Conservation (phyloP, 1,140 invertebrate genomes). For the Pantala flavescens region DNA sequence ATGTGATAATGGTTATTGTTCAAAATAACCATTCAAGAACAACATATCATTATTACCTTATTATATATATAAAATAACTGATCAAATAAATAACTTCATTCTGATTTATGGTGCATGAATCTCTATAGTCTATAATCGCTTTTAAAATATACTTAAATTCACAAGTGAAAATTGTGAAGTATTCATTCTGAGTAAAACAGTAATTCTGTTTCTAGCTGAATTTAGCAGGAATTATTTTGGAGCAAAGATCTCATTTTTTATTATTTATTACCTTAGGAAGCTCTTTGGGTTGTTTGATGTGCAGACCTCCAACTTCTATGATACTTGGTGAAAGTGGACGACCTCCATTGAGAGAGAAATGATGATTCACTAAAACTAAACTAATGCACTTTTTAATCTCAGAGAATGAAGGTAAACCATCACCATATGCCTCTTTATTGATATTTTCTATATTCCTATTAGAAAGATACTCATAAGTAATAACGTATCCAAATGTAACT, state of each 20-base stretch:
- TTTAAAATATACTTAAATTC: too few species aligned
- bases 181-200: too few species aligned
- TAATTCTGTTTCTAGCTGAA: too few species aligned
- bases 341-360: conserved; percentile 39
- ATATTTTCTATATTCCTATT: not conserved
- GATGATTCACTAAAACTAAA: conserved; percentile 43
- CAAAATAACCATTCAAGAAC: too few species aligned
- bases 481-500: not conserved
- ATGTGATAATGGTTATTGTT: too few species aligned
- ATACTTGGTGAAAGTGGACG: conserved; percentile 43
- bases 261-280: conserved; percentile 26
- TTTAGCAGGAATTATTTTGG: too few species aligned
- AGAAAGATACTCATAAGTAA: not conserved
- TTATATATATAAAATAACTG: too few species aligned
- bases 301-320: conserved; percentile 50
- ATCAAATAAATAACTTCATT: too few species aligned
- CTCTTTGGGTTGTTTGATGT: conserved; percentile 32
- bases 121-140: too few species aligned
- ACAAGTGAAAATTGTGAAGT: too few species aligned
- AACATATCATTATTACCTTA: too few species aligned
- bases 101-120: too few species aligned
- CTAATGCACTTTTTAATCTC: conserved; percentile 27
- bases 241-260: not conserved
- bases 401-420: conserved; percentile 21
- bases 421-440: not conserved